phyloP scores from a whole-genome alignment of 2,888 invertebrate species.

The Trissoscelio sp. region DNA sequence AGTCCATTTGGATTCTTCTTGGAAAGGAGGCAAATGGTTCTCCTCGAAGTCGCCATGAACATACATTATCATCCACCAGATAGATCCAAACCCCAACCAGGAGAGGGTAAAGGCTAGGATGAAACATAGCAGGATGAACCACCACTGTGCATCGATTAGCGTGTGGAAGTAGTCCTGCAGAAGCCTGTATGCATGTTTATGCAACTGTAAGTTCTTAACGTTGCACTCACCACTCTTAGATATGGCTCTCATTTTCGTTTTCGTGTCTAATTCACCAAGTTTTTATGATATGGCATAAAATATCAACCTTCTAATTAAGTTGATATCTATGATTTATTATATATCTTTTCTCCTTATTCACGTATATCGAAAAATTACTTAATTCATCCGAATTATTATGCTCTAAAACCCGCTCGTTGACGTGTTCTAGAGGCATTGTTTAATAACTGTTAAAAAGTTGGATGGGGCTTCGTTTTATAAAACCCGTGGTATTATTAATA shows the following conservation, averaged over 20 bases:
- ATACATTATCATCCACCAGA: conserved; percentile 96
- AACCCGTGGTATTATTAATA: too few relatives aligned
- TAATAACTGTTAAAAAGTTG: too few relatives aligned
- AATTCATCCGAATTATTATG: too few relatives aligned
- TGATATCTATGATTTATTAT: too few relatives aligned
- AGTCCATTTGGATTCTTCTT: conserved; percentile 87
- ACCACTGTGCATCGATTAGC: conserved; percentile 96
- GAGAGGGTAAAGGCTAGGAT: conserved; percentile 92
- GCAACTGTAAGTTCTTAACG: conserved; percentile 94
- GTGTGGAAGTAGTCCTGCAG: conserved; percentile 91
- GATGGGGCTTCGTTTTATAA: too few relatives aligned
- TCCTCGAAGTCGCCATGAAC: conserved; percentile 94
- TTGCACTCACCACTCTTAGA: conserved; percentile 99
- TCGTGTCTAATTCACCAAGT: too few relatives aligned
- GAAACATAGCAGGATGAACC: conserved; percentile 95
- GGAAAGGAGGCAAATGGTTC: conserved; percentile 85
- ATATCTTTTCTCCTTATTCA: too few relatives aligned
- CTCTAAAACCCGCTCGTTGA: too few relatives aligned
- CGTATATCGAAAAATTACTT: too few relatives aligned
- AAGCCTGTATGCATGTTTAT: conserved; percentile 90
- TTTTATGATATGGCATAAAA: too few relatives aligned
- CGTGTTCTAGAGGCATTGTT: too few relatives aligned
- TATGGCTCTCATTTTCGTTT: conserved; percentile 89
- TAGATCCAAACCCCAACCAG: conserved; percentile 94
- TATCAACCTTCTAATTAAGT: too few relatives aligned